A percentile compares a stretch with the other conserved stretches of the same genome.
Evolutionary conservation across 2,113 vertebrate species (phyloP).

Genomic region (Jaculus jaculus): DNA sequence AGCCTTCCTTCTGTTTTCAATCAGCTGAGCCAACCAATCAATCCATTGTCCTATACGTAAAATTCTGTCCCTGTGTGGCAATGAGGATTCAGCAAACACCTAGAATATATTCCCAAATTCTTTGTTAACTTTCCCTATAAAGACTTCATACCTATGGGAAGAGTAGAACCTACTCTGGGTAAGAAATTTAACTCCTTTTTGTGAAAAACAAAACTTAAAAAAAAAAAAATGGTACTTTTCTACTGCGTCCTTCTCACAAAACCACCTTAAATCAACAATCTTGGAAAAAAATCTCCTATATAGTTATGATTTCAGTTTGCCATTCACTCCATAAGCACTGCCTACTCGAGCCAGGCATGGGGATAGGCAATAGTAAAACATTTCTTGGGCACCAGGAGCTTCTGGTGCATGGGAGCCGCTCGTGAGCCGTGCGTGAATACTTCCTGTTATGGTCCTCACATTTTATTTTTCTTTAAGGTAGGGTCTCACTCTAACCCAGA

Average conservation of each 20-base stretch:
- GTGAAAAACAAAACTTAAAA: not conserved
- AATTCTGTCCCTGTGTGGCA: not conserved
- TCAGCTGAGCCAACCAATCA: not conserved
- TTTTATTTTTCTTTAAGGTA: too few species aligned
- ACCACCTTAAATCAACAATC: not conserved
- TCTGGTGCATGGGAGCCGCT: not conserved
- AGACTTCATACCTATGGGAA: not conserved
- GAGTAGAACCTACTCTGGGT: not conserved
- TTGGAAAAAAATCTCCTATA: not conserved
- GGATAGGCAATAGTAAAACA: not conserved
- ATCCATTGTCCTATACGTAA: not conserved
- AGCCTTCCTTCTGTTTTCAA: not conserved
- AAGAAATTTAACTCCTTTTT: not conserved
- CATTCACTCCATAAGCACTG: not conserved
- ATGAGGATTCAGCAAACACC: not conserved
- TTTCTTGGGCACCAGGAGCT: not conserved
- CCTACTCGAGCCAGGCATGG: not conserved
- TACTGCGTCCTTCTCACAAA: too few species aligned
- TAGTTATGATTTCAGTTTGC: not conserved
- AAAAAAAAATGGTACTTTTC: not conserved
- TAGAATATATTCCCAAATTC: not conserved
- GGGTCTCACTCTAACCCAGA: too few species aligned
- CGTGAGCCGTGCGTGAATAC: not conserved
- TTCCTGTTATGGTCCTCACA: not conserved
- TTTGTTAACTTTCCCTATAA: conserved; percentile 8